Evolutionary conservation across 2,888 invertebrate species (phyloP), one percentile per base, ranked within the genome.

Genomic region (Phorcus lineatus): DNA sequence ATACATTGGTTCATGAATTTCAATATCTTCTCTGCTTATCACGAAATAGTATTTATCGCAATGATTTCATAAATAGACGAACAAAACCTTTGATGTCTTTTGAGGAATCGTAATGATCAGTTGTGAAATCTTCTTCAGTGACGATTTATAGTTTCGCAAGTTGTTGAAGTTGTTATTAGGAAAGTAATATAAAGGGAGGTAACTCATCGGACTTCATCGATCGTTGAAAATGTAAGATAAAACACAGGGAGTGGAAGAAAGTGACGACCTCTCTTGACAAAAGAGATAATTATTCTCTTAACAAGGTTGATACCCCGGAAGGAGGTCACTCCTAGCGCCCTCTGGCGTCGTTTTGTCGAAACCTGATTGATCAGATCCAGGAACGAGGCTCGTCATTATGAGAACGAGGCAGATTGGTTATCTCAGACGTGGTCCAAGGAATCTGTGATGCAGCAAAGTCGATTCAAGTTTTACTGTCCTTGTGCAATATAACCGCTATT

Each of bases 401-500:
- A 70, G 70, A 40, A 36, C 70, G 70, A 31, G 31, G 31, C 70
- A 70, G 70, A 31, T 40, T 62, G 62, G 62, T 28, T 62, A 62
- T 62, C 62, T 24, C 28, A 62, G 62, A 62, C 62, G 62, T 13
- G 62, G 28, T 28, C 19, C 19, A 19, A 17, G 36, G 70, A 36
- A 36, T n/a, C 19, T 70, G 70, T 40, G 70, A 36, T 36, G 31
- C 36, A 40, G 19, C 70, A 36, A 36, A 70, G 62, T 62, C 62
- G 62, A 62, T 62, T 70, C 70, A 36, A 70, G 70, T 70, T 70
- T 70, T 70, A 70, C 36, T 70, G 36, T 36, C 17, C 17, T 19
- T 17, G 40, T 31, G 70, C 36, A 70, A 70, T 70, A 70, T 70
- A 70, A 70, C 40, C 36, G 70, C 70, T 70, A 70, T 70, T 70